phyloP scores from a whole-genome alignment of 2,888 invertebrate genomes.

The Agriopis marginaria region DNA sequence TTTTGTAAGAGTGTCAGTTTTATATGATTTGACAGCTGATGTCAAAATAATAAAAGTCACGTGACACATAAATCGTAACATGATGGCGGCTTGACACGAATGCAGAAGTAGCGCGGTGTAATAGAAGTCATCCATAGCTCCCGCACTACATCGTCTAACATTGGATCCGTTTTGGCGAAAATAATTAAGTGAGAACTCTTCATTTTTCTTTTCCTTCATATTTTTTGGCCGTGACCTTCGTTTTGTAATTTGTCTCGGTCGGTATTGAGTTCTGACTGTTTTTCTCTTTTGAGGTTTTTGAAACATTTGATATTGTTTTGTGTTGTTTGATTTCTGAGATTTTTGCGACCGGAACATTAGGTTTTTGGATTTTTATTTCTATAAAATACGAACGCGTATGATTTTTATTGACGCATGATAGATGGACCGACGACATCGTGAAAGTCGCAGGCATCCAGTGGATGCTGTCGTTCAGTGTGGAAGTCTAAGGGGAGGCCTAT shows the following conservation, averaged over 20 bases:
- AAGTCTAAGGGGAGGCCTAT: too few species aligned
- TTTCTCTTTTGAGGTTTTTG: constrained; percentile 14
- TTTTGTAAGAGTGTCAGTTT: too few species aligned
- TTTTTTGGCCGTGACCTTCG: constrained; percentile 28
- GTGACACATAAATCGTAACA: neutral
- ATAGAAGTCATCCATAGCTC: neutral
- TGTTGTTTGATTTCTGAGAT: neutral
- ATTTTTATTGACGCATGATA: too few species aligned
- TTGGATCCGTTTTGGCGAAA: constrained; percentile 29
- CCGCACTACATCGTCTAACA: constrained; percentile 7
- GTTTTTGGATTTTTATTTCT: too few species aligned
- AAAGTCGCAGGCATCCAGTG: too few species aligned
- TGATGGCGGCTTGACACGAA: neutral
- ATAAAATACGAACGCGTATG: too few species aligned
- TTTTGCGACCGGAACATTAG: neutral
- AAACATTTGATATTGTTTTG: constrained; percentile 17
- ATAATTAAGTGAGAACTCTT: constrained; percentile 33
- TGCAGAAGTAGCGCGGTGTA: neutral
- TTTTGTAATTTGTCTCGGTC: constrained; percentile 24
- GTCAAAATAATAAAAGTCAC: too few species aligned
- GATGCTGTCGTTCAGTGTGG: too few species aligned
- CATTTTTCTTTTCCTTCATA: constrained; percentile 29
- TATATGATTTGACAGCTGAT: too few species aligned
- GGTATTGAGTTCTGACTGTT: constrained; percentile 14
- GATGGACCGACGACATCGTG: too few species aligned